Evolutionary conservation across 2,797 vertebrate genomes (phyloP).

Genomic region (Darevskia nairensis): DNA sequence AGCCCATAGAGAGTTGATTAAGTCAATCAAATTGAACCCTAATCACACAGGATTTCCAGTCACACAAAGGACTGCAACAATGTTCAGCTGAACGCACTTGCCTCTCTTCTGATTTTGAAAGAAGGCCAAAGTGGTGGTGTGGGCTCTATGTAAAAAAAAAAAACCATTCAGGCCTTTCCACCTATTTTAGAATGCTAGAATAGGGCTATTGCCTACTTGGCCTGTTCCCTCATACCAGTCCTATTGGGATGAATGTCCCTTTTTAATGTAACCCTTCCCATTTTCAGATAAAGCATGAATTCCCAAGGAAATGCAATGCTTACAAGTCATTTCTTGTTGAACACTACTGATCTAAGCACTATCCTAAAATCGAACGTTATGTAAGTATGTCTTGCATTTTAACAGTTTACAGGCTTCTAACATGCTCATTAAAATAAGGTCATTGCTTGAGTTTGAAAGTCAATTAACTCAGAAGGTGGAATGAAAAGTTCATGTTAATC

Average conservation of each 20-base stretch:
- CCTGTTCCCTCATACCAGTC: not conserved
- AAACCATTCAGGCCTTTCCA: not conserved
- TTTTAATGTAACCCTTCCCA: not conserved
- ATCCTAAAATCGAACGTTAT: not conserved
- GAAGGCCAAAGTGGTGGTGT: too few species aligned
- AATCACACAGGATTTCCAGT: too few species aligned
- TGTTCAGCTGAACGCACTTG: too few species aligned
- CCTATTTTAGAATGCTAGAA: not conserved
- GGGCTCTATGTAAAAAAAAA: too few species aligned
- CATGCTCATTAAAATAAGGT: slow-evolving; percentile 38
- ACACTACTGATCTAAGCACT: not conserved
- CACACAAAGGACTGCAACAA: too few species aligned
- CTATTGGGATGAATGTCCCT: not conserved
- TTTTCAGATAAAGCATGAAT: not conserved
- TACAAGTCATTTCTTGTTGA: not conserved
- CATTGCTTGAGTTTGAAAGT: slow-evolving; percentile 51
- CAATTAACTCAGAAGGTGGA: slow-evolving; percentile 57
- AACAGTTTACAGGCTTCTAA: slow-evolving; percentile 30
- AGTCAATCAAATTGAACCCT: too few species aligned
- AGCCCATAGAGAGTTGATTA: too few species aligned
- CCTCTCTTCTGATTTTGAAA: too few species aligned
- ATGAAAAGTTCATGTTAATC: slow-evolving; percentile 59
- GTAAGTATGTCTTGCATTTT: slow-evolving; percentile 22
- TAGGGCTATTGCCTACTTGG: not conserved
- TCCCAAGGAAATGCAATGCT: not conserved